Percentiles rank a stretch among this genome's conserved stretches.
Evolutionary conservation across 2,888 invertebrate species (phyloP).

Genomic region (Tetranychus truncatus): DNA sequence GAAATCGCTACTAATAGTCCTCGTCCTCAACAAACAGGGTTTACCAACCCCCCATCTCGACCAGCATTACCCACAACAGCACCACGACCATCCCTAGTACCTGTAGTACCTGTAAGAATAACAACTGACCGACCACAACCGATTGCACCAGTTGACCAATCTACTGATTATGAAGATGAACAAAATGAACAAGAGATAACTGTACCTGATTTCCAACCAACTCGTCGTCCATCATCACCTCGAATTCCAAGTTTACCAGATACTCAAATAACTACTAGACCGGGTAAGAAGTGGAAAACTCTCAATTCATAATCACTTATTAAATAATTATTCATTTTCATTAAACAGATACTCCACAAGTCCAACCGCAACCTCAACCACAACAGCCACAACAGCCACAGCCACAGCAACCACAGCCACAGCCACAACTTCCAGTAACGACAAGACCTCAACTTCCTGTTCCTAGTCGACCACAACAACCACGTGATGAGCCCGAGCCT

Average conservation of each 20-base stretch:
- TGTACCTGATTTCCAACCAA: constrained; percentile 6
- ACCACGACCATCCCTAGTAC: neutral
- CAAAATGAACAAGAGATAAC: neutral
- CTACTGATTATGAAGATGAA: neutral
- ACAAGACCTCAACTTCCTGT: neutral
- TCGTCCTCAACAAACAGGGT: neutral
- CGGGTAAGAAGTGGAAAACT: neutral
- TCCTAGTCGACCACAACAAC: neutral
- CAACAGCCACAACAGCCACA: neutral
- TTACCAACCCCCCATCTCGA: neutral
- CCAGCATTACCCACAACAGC: neutral
- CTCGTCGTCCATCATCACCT: constrained; percentile 1
- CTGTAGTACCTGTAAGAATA: neutral
- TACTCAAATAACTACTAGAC: neutral
- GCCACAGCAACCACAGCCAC: neutral
- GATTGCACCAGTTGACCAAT: neutral
- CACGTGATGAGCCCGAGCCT: neutral
- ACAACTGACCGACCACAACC: neutral
- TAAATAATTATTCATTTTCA: neutral
- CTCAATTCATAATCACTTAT: neutral
- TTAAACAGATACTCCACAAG: neutral
- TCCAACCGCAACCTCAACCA: neutral
- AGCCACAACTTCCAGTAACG: neutral
- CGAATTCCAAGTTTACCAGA: neutral
- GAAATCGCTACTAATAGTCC: neutral